These are phyloP conservation scores for Hydrocynus forskahlii DNA, from an alignment of 2,797 vertebrate species.

Conservation along the genomic window DNA sequence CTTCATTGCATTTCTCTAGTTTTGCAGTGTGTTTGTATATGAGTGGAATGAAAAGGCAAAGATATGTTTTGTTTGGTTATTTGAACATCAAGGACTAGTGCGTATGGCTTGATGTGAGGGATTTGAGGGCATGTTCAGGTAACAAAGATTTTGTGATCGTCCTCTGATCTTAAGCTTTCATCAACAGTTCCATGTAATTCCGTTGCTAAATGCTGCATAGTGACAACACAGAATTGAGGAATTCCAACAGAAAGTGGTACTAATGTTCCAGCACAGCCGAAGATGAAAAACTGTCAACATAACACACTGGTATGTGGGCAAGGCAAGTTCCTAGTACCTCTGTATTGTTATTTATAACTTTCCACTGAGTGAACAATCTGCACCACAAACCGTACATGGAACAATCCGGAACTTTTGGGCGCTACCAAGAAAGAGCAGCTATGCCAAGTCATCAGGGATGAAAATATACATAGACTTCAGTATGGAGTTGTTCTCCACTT, in stretches of 20 bases:
- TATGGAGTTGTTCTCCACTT: no score
- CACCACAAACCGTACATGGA: slow-evolving; percentile 33
- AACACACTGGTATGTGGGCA: slow-evolving; percentile 31
- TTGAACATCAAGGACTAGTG: neutral
- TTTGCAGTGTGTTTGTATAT: neutral
- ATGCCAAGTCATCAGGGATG: neutral
- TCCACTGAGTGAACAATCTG: slow-evolving; percentile 12
- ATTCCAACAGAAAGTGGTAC: slow-evolving; percentile 4
- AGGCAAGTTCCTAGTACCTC: slow-evolving; percentile 33
- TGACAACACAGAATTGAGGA: slow-evolving; percentile 4
- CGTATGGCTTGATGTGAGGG: neutral
- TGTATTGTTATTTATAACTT: slow-evolving; percentile 4
- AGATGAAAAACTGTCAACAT: slow-evolving; percentile 23
- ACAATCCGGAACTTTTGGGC: neutral
- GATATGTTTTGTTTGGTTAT: neutral
- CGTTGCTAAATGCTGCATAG: neutral
- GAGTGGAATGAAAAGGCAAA: neutral
- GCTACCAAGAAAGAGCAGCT: neutral
- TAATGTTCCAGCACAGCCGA: slow-evolving; percentile 7
- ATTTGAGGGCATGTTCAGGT: neutral
- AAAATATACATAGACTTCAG: no score
- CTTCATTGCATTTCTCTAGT: no score
- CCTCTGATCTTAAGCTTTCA: neutral
- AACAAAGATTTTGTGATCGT: neutral
- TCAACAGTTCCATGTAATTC: slow-evolving; percentile 31